Evolutionary conservation across 2,797 vertebrate species (phyloP).

Genomic region (Phalloptychus januarius): DNA sequence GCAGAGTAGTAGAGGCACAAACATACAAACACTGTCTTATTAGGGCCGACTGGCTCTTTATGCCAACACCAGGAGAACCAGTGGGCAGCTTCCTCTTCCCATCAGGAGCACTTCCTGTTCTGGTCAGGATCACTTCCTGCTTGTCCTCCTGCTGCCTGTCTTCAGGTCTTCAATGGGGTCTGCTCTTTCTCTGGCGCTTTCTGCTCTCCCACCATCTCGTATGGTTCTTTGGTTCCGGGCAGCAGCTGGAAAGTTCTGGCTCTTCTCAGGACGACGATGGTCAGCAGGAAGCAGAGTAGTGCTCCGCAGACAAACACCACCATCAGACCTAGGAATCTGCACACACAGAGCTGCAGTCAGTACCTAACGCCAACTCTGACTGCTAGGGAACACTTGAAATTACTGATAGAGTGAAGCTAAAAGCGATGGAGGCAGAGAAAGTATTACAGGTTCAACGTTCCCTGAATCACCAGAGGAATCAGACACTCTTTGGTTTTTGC

Average conservation of each 20-base stretch:
- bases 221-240: background rate
- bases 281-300: constrained; percentile 76
- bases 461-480: background rate
- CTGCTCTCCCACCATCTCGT: constrained; percentile 27
- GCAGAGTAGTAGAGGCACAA: background rate
- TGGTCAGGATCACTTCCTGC: background rate
- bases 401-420: background rate
- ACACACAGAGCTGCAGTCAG: background rate
- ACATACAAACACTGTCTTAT: background rate
- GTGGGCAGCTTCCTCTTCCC: background rate
- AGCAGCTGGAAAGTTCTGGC: background rate
- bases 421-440: background rate
- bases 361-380: background rate
- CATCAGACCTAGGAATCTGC: constrained; percentile 81
- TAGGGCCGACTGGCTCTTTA: background rate
- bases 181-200: constrained; percentile 8
- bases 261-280: constrained; percentile 60
- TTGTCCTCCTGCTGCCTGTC: background rate
- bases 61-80: background rate
- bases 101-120: background rate
- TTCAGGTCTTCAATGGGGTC: constrained; percentile 28
- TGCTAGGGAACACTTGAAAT: background rate
- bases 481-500: background rate
- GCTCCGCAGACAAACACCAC: constrained; percentile 71
- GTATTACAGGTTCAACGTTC: background rate